phyloP scores from a whole-genome alignment of 2,113 vertebrate genomes.

The Spilogale gracilis region DNA sequence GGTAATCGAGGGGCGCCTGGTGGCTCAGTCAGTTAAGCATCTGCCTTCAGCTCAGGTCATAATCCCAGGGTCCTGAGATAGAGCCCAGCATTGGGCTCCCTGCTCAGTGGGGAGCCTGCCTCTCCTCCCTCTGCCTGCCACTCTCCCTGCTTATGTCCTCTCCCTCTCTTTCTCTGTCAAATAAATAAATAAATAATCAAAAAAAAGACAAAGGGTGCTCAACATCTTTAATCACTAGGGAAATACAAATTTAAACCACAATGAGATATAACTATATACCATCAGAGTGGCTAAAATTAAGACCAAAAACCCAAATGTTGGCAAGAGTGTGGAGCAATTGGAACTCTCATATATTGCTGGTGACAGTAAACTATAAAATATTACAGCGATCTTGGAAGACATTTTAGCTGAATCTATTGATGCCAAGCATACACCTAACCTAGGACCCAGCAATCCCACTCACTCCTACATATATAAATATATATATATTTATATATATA shows the following conservation, averaged over 20 bases:
- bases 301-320: constrained; percentile 37
- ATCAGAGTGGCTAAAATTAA: constrained; percentile 25
- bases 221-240: neutral
- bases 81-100: neutral
- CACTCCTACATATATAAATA: neutral
- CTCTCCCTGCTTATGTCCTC: neutral
- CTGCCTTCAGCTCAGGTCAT: neutral
- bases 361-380: constrained; percentile 23
- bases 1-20: too few species aligned
- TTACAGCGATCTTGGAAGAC: neutral
- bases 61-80: neutral
- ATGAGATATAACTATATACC: neutral
- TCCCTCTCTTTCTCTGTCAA: neutral
- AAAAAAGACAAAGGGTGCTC: neutral
- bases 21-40: neutral
- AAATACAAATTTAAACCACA: constrained; percentile 17
- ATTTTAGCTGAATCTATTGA: constrained; percentile 12
- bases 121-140: neutral
- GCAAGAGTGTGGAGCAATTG: neutral
- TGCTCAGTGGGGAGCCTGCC: neutral
- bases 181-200: neutral
- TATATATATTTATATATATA: neutral
- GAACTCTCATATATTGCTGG: neutral
- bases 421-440: neutral
- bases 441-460: neutral